Conservation (phyloP, 2,888 invertebrate genomes). For the Oscheius sp. region DNA sequence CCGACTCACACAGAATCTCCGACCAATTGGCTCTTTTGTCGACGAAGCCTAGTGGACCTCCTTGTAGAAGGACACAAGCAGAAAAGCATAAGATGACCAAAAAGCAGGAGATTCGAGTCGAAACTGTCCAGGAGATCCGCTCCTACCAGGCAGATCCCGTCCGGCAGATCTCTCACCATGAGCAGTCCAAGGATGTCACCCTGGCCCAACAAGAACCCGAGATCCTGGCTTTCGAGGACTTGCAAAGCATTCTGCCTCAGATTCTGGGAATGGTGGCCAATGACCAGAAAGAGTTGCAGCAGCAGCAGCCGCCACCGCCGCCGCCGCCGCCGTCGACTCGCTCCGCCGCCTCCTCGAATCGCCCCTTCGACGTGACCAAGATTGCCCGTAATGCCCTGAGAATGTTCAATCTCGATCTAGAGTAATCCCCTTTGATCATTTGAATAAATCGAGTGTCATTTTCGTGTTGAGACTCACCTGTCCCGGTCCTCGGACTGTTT, state of each 20-base stretch:
- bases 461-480: background rate
- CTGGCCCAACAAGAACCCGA: too few species aligned
- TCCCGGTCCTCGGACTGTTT: slow-evolving; percentile 26
- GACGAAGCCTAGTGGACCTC: background rate
- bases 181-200: background rate
- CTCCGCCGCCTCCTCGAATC: background rate
- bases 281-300: background rate
- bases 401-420: slow-evolving; percentile 12
- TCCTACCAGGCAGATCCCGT: too few species aligned
- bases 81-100: background rate
- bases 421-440: background rate
- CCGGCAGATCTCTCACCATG: background rate
- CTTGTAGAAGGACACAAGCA: background rate
- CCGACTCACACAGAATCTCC: slow-evolving; percentile 9
- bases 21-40: slow-evolving; percentile 27
- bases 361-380: slow-evolving; percentile 2
- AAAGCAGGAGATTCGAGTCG: background rate
- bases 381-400: background rate
- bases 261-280: background rate
- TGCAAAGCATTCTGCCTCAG: background rate
- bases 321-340: background rate
- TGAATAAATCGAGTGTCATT: too few species aligned
- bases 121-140: too few species aligned
- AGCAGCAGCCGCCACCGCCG: background rate
- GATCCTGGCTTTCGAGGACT: background rate